Conservation (phyloP, 1,140 invertebrate genomes). For the Drosophila subpulchrella region DNA sequence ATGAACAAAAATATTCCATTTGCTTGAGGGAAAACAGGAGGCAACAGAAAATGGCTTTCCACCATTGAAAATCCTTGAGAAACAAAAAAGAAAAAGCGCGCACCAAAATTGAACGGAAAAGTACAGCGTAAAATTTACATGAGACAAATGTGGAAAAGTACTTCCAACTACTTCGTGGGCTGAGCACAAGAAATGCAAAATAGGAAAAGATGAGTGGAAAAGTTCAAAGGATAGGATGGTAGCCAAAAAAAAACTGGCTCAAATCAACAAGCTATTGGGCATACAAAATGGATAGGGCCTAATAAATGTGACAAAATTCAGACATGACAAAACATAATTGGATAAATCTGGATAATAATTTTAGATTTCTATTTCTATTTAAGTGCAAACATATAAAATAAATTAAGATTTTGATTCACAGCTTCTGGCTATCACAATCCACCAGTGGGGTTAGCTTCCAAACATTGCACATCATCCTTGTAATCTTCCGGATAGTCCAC, state of each 20-base stretch:
- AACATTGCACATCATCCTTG: neutral
- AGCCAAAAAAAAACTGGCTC: too few species aligned
- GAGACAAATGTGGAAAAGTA: slow-evolving; percentile 42
- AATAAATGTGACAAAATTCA: neutral
- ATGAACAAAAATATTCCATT: slow-evolving; percentile 52
- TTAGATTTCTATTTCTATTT: too few species aligned
- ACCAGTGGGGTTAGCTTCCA: too few species aligned
- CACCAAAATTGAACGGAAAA: slow-evolving; percentile 45
- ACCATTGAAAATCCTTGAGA: slow-evolving; percentile 17
- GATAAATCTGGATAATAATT: too few species aligned
- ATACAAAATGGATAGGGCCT: too few species aligned
- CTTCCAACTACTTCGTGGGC: slow-evolving; percentile 8
- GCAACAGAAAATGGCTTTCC: slow-evolving; percentile 30
- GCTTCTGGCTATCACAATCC: too few species aligned
- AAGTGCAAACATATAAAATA: neutral
- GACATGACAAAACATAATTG: too few species aligned
- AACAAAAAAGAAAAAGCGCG: slow-evolving; percentile 5
- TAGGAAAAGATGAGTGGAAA: neutral
- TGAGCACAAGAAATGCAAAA: neutral
- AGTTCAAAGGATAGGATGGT: neutral
- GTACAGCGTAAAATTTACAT: slow-evolving; percentile 45
- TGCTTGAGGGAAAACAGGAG: slow-evolving; percentile 19
- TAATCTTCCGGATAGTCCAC: slow-evolving; percentile 33
- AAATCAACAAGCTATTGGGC: slow-evolving; percentile 1
- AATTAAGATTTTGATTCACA: neutral